Conservation (phyloP, 2,888 invertebrate species). For the Dynastes maya region DNA sequence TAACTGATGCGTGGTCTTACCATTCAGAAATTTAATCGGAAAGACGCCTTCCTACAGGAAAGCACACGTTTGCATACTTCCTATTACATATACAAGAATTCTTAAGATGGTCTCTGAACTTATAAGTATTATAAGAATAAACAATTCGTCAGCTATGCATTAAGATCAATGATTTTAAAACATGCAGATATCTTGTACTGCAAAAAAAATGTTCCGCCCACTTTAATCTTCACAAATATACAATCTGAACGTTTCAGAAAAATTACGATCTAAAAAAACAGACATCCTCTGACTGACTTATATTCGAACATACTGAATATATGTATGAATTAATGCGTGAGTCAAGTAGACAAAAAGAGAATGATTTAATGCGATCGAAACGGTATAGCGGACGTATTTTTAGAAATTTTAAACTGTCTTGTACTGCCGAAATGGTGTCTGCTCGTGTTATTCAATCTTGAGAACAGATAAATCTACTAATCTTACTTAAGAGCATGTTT, state of each 20-base stretch:
- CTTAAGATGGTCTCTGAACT: too few relatives aligned
- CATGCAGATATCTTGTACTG: background rate
- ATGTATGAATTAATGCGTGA: slow-evolving; percentile 5
- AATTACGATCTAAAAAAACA: slow-evolving; percentile 14
- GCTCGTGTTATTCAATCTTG: background rate
- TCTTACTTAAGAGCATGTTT: background rate
- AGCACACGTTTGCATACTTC: too few relatives aligned
- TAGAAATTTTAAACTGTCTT: slow-evolving; percentile 1
- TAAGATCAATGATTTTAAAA: background rate
- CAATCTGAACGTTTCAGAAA: background rate
- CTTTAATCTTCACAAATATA: slow-evolving; percentile 8
- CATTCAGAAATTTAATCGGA: too few relatives aligned
- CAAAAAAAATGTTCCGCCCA: background rate
- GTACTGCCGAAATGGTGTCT: background rate
- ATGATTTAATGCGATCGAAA: slow-evolving; percentile 3
- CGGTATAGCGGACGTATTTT: background rate
- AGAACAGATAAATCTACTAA: slow-evolving; percentile 21
- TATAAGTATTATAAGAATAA: too few relatives aligned
- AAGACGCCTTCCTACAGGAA: too few relatives aligned
- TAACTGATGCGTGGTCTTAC: too few relatives aligned
- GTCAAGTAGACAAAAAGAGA: background rate
- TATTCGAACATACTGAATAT: slow-evolving; percentile 23
- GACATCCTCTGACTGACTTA: slow-evolving; percentile 6
- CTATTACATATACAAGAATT: too few relatives aligned
- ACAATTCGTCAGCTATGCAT: too few relatives aligned